A percentile compares a stretch with the other conserved stretches of the same genome.
phyloP scores from a whole-genome alignment of 2,797 vertebrate genomes.

The Capromys pilorides region DNA sequence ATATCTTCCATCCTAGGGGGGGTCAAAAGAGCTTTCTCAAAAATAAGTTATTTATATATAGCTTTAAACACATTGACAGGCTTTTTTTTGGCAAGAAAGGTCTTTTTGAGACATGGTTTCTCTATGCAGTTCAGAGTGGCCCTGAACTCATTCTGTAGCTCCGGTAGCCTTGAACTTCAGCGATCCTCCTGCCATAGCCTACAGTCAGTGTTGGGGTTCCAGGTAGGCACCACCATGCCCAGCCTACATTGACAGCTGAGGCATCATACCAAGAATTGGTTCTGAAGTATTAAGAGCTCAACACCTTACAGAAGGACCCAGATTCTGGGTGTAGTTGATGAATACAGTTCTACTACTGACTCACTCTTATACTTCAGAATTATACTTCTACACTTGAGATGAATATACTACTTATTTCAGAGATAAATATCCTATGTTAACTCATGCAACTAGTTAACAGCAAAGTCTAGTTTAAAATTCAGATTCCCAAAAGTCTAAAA shows the following conservation, averaged over 20 bases:
- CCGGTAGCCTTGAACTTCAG: neutral
- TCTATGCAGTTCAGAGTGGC: neutral
- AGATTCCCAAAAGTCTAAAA: neutral
- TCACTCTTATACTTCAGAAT: conserved; percentile 53
- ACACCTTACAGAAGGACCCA: neutral
- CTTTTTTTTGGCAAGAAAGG: neutral
- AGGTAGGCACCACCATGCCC: neutral
- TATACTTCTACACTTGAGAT: conserved; percentile 19
- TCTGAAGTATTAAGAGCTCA: conserved; percentile 54
- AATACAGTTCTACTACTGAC: neutral
- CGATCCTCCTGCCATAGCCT: neutral
- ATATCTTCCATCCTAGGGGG: neutral
- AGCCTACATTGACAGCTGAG: neutral
- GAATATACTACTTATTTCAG: neutral
- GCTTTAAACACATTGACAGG: neutral
- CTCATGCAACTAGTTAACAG: neutral
- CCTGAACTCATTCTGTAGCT: neutral
- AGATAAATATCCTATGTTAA: conserved; percentile 1
- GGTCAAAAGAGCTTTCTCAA: conserved; percentile 38
- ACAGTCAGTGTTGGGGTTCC: neutral
- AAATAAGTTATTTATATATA: conserved; percentile 34
- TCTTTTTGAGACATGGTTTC: neutral
- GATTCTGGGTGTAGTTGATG: neutral
- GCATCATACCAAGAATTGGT: conserved; percentile 6
- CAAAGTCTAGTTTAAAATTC: neutral